These are phyloP conservation scores for Dusona sp. DNA, from an alignment of 2,888 invertebrate species.

Conservation along the genomic window DNA sequence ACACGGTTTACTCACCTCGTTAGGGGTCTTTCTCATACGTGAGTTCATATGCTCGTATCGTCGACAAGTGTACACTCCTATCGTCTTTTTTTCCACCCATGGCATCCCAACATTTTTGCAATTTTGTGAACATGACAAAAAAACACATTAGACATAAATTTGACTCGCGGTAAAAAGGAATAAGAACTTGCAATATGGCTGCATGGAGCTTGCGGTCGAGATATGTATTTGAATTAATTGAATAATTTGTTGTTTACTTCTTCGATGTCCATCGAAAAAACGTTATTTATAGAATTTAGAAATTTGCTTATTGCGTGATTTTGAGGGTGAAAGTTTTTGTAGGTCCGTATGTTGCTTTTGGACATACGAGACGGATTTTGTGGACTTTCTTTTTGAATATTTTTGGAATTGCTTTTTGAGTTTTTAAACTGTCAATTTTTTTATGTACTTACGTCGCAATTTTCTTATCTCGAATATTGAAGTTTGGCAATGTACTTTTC, in stretches of 20 bases:
- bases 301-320: not conserved
- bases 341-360: not conserved
- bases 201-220: not conserved
- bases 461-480: not conserved
- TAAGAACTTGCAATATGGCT: not conserved
- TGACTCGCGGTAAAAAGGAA: no score
- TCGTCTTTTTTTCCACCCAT: not conserved
- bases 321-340: not conserved
- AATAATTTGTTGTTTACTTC: not conserved
- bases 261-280: not conserved
- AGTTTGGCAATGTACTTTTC: not conserved
- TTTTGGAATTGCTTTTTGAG: not conserved
- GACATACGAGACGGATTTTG: not conserved
- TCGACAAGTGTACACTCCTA: not conserved
- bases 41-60: constrained; percentile 7
- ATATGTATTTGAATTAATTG: not conserved
- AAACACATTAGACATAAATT: no score
- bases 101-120: not conserved
- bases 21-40: constrained; percentile 16
- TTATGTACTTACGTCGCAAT: not conserved
- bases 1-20: constrained; percentile 17
- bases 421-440: no score
- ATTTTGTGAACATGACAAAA: not conserved
- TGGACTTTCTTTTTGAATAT: not conserved
- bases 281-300: not conserved